These are phyloP conservation scores for Epinotia nisella DNA, from an alignment of 2,888 invertebrate genomes.

Conservation along the genomic window DNA sequence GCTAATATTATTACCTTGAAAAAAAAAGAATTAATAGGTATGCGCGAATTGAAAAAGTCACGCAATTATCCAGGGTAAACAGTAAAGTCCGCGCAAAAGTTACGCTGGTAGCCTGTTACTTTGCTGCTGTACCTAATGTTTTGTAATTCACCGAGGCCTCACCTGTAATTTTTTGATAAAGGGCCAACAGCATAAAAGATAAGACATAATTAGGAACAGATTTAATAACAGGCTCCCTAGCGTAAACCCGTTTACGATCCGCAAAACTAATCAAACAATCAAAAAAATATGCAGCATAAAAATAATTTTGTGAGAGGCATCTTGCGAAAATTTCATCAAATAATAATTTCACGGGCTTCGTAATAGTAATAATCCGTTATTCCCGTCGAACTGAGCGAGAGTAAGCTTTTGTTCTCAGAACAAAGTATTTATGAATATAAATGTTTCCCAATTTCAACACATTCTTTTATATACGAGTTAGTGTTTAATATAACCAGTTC, in stretches of 20 bases:
- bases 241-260: background rate
- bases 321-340: conserved; percentile 20
- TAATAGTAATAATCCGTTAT: conserved; percentile 35
- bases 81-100: no score
- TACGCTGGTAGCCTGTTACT: no score
- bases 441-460: conserved; percentile 26
- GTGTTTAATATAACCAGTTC: background rate
- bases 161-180: no score
- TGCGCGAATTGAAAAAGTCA: no score
- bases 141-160: no score
- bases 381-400: conserved; percentile 16
- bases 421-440: conserved; percentile 35
- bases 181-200: no score
- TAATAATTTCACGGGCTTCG: conserved; percentile 27
- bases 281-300: background rate
- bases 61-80: no score
- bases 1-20: no score
- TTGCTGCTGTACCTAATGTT: no score
- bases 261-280: background rate
- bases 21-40: no score
- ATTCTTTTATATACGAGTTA: background rate
- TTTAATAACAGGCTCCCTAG: background rate
- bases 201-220: no score
- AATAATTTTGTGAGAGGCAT: background rate
- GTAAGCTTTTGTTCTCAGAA: conserved; percentile 34